Base-by-base conservation (phyloP, 2,113 vertebrate genomes). In the Cardinalis cardinalis region DNA sequence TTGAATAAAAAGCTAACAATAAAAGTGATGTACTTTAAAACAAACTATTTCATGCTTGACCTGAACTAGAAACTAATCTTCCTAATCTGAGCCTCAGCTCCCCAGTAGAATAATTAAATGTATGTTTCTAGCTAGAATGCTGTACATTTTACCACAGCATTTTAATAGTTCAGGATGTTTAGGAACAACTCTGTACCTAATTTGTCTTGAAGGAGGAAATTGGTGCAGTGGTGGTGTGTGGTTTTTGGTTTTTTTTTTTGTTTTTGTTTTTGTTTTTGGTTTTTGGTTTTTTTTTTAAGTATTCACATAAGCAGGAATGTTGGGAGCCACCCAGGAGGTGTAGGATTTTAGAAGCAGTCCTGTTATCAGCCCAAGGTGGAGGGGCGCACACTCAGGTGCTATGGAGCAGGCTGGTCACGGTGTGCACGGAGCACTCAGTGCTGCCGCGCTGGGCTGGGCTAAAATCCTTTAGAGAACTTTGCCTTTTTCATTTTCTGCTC, bases 371-470 rank as follows among this genome's bases (percentile, higher is more conserved):
- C 20, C 4, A 64, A 59, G 15, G 18, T 5, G 7, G n/a, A n/a
- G n/a, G 20, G 61, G 6, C 9, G 64, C 18, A 2, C 32, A 17
- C 0, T 18, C 52, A 7, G 18, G 17, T 3, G 7, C 14, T 24
- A 12, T 10, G 66, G 20, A 43, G 19, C 51, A 52, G 51, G 49
- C 46, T 13, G 7, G 46, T 48, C 23, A 14, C 7, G 7, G 46
- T 14, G 46, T 4, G 24, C 46, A 25, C 7, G 7, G 48, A 25
- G 48, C 7, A 7, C 24, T 25, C 7, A 2, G 48, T 8, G 48
- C 48, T 4, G 7, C 46, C 23, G 24, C 7, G 13, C 13, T 48
- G 48, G 48, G 48, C 48, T 49, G 48, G 48, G 24, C 48, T 25
- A 49, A 49, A 49, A 56, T 63, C n/a, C 25, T 85, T 83, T 24